Base-by-base conservation (phyloP, 2,797 vertebrate species). In the Enteromius fasciolatus region DNA sequence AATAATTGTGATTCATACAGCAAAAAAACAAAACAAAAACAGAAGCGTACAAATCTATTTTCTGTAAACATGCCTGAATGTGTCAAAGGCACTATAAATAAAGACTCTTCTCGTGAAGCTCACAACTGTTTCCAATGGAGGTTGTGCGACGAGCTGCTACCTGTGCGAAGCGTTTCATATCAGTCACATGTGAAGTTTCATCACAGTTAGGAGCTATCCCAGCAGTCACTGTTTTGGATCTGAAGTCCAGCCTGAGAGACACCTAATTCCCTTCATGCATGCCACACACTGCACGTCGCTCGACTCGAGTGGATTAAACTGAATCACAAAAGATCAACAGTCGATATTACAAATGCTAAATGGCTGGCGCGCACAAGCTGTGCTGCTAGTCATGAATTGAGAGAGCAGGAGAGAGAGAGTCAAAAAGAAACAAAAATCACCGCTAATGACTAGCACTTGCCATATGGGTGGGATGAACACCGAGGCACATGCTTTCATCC, bases 301-400 rank as follows among this genome's bases (percentile, higher is more conserved):
- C 36, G 33, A 61, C 80, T 63, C n/a, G 11, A 78, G 77, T 83
- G 74, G 81, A 85, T 83, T 83, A 81, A 85, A 81, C 68, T 6
- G 20, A 74, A 84, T 84, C 67, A 80, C 61, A 82, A 78, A 78
- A 85, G 83, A 86, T 85, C 83, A 80, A 52, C 85, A 83, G 72
- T 80, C 72, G 25, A 80, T 84, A 77, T 11, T 31, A 28, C 23
- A 70, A 36, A 64, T 84, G 72, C 25, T 83, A 78, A 85, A 63
- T 17, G 69, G 28, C 82, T 73, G 82, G 69, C 31, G 28, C 9
- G 39, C 7, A 68, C 46, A 72, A 50, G 52, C 76, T 41, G 41
- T 23, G 46, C 44, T 11, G 3, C 39, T 23, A 23, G 68, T 5
- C 63, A 36, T 23, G 52, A 75, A 69, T 52, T 23, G 48, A 61